phyloP scores from a whole-genome alignment of 2,797 vertebrate species.

The Pyrocephalus nanus region DNA sequence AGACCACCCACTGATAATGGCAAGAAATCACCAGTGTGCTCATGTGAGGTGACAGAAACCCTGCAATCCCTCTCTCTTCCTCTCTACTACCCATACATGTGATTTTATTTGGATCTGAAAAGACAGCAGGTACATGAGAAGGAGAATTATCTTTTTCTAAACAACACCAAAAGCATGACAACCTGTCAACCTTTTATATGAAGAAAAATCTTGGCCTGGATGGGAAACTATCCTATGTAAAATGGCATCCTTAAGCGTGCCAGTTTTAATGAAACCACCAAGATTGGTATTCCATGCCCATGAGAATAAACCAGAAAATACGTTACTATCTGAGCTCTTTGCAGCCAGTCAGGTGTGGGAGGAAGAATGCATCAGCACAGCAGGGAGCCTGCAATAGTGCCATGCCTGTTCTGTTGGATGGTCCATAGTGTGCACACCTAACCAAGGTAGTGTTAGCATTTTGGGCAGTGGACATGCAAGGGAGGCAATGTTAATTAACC shows the following conservation, averaged over 20 bases:
- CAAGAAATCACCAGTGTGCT: not conserved
- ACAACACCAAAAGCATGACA: not conserved
- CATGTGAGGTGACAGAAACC: not conserved
- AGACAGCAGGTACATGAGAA: not conserved
- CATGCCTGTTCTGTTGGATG: not conserved
- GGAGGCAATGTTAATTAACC: not conserved
- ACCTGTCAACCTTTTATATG: not conserved
- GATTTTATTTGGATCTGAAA: not conserved
- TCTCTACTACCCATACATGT: not conserved
- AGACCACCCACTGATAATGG: not conserved
- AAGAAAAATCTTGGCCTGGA: not conserved
- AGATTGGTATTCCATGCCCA: not conserved
- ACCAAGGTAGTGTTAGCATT: not conserved
- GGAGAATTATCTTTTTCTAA: not conserved
- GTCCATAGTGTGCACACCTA: not conserved
- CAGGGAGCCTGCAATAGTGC: not conserved
- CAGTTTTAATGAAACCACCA: not conserved
- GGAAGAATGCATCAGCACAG: not conserved
- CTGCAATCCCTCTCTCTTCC: not conserved
- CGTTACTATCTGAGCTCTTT: not conserved
- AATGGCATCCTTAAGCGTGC: not conserved
- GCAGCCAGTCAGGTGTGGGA: not conserved
- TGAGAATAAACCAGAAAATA: not conserved
- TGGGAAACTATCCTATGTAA: not conserved
- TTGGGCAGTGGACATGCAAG: not conserved